These are phyloP conservation scores for Callipepla californica DNA, from an alignment of 2,113 vertebrate genomes.

Conservation along the genomic window DNA sequence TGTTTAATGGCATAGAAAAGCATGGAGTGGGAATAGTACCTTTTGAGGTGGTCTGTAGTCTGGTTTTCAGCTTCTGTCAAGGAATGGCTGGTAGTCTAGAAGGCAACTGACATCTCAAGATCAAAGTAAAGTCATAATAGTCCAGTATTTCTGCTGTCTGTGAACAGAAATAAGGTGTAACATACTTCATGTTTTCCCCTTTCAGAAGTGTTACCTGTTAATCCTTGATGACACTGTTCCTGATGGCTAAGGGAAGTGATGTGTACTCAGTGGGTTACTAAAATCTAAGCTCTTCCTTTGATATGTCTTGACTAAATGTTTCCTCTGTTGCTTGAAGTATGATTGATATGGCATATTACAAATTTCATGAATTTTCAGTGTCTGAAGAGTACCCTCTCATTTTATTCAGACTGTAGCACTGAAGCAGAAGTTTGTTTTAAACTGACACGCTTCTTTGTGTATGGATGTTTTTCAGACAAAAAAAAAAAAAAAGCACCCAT, in stretches of 20 bases:
- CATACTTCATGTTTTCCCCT: neutral
- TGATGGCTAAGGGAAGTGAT: neutral
- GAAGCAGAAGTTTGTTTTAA: neutral
- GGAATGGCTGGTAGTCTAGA: neutral
- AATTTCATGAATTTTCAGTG: neutral
- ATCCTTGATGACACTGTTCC: neutral
- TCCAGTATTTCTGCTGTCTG: neutral
- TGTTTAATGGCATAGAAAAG: neutral
- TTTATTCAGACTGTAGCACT: neutral
- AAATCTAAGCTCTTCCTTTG: neutral
- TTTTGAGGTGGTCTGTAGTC: neutral
- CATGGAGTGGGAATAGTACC: neutral
- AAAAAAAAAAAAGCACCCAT: neutral
- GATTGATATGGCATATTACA: neutral
- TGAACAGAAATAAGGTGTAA: neutral
- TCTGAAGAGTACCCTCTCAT: neutral
- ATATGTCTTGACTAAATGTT: neutral
- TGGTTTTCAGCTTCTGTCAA: neutral
- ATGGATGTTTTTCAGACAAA: neutral
- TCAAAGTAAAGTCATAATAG: neutral
- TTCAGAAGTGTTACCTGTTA: neutral
- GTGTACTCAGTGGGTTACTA: neutral
- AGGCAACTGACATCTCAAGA: neutral
- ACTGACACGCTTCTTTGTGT: neutral
- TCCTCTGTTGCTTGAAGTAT: neutral